Conservation (phyloP, 2,888 invertebrate species). For the Scaptodrosophila latifasciaeformis region DNA sequence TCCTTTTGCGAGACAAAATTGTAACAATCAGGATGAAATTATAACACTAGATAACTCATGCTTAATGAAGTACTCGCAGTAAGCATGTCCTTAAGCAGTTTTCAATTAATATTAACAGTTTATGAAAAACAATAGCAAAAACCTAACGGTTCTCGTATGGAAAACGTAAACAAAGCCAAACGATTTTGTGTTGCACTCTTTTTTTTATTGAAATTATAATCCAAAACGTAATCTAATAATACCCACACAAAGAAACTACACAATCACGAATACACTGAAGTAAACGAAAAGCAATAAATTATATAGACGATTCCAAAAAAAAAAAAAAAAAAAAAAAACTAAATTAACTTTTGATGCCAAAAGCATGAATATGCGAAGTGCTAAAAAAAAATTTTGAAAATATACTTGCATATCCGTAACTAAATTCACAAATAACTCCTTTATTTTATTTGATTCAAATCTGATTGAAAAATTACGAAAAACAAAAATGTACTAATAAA, state of each 20-base stretch:
- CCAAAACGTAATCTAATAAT: too few relatives aligned
- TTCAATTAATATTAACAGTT: neutral
- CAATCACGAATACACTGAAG: too few relatives aligned
- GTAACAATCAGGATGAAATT: slow-evolving; percentile 18
- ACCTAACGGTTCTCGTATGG: neutral
- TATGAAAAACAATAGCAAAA: too few relatives aligned
- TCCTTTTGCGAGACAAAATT: slow-evolving; percentile 36
- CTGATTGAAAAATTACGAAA: neutral
- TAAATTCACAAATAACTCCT: neutral
- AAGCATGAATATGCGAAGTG: neutral
- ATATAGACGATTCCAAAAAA: slow-evolving; percentile 19
- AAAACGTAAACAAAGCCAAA: neutral
- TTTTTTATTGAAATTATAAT: too few relatives aligned
- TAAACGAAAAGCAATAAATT: slow-evolving; percentile 50
- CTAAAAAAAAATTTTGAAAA: neutral
- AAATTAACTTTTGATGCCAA: slow-evolving; percentile 1
- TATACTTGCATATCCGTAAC: neutral
- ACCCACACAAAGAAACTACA: slow-evolving; percentile 20
- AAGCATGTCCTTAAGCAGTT: slow-evolving; percentile 17
- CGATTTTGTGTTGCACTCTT: too few relatives aligned
- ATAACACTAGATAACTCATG: slow-evolving; percentile 25
- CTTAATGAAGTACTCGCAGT: slow-evolving; percentile 17
- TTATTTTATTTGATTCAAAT: slow-evolving; percentile 2
- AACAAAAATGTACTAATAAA: slow-evolving; percentile 49
- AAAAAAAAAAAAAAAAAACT: too few relatives aligned